Evolutionary conservation across 2,797 vertebrate species (phyloP), one percentile per base, ranked within the genome.

Genomic region (Hippoglossus hippoglossus): DNA sequence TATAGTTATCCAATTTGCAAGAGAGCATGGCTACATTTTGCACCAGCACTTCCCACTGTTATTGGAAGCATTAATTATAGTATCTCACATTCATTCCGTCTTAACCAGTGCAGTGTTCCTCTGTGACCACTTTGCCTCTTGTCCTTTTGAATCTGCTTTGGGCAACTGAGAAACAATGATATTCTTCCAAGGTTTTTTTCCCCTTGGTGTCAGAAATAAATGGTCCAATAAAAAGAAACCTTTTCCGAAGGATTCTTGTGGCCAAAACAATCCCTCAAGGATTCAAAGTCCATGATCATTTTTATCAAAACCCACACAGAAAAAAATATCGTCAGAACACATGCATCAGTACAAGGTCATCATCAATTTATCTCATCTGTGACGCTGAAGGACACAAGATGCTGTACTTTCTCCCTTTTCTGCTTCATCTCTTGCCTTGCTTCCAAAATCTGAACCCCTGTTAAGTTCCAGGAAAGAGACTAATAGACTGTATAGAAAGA

Each of bases 321-420:
- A 79, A 52, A 52, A 66, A 75, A 72, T 61, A 75, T 79, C 26
- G 34, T 83, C 51, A 69, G 36, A 73, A 67, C 51, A 21, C 6
- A 67, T 0, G 5, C 51, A 64, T 80, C 55, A 82, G 52, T 53
- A 65, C 71, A 49, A 46, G 71, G 64, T 83, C 85, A 80, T 64
- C 82, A 62, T 60, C 28, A 65, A 47, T 78, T 68, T 80, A 67
- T 82, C 59, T 79, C 71, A 76, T 75, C 69, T 79, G 55, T 49
- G 63, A 60, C 46, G 80, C 87, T 90, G 70, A 79, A 57, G 83
- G 79, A 75, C 56, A 39, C 9, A 73, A 64, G 70, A 79, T 79
- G 84, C 69, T 86, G 83, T 78, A 86, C 62, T 80, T 83, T 77
- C 31, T 54, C 44, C 24, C 24, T 77, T 47, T 36, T 24, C 72